These are phyloP conservation scores for Chrysomela aeneicollis DNA, from an alignment of 2,888 invertebrate genomes.

Conservation along the genomic window DNA sequence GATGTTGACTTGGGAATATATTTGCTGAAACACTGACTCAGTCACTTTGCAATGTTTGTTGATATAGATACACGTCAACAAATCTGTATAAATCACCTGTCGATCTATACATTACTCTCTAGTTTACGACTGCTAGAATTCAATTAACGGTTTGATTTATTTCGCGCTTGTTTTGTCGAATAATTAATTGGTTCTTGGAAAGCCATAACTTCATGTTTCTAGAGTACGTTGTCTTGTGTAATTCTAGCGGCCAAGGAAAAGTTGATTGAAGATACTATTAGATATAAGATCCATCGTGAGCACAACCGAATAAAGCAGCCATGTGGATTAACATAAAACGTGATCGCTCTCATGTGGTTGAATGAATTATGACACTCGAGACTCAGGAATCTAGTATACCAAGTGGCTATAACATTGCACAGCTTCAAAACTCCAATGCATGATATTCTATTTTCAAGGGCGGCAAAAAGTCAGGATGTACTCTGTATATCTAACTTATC, in stretches of 20 bases:
- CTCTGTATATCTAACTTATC: too few species aligned
- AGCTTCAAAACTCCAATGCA: too few species aligned
- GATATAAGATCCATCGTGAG: constrained; percentile 3
- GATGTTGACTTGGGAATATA: too few species aligned
- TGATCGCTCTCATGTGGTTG: background rate
- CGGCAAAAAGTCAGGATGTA: too few species aligned
- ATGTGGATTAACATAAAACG: constrained; percentile 5
- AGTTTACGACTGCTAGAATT: constrained; percentile 35
- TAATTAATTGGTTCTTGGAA: constrained; percentile 26
- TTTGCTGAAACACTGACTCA: too few species aligned
- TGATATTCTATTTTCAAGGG: too few species aligned
- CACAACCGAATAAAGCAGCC: constrained; percentile 3
- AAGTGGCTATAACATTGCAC: too few species aligned
- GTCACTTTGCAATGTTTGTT: constrained; percentile 1
- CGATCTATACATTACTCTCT: constrained; percentile 45
- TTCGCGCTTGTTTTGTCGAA: constrained; percentile 34
- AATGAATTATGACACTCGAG: background rate
- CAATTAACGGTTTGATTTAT: constrained; percentile 39
- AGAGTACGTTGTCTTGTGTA: constrained; percentile 17
- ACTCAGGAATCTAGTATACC: too few species aligned
- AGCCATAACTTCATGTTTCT: constrained; percentile 22
- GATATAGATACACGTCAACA: constrained; percentile 10
- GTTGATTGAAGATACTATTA: constrained; percentile 17
- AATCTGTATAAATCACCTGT: constrained; percentile 42
- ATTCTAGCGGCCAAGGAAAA: constrained; percentile 24